Evolutionary conservation across 2,888 invertebrate species (phyloP).

Genomic region (Drosophila differens): DNA sequence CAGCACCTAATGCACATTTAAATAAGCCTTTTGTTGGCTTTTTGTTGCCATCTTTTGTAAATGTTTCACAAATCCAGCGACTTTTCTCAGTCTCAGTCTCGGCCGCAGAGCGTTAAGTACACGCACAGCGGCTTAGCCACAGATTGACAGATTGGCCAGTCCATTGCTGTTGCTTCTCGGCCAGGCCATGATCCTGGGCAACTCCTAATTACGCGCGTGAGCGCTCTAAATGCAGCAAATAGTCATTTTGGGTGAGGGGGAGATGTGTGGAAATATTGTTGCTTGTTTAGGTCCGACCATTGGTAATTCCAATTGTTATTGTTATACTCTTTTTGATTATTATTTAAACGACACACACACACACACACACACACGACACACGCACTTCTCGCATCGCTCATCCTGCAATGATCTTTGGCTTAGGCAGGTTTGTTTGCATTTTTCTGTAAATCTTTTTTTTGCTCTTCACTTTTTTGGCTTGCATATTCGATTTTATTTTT

Average conservation of each 20-base stretch:
- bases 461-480: slow-evolving; percentile 19
- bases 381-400: slow-evolving; percentile 58
- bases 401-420: slow-evolving; percentile 47
- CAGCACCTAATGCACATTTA: slow-evolving; percentile 58
- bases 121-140: slow-evolving; percentile 59
- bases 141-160: slow-evolving; percentile 14
- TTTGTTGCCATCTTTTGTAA: slow-evolving; percentile 38
- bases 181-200: slow-evolving; percentile 49
- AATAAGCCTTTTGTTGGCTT: slow-evolving; percentile 75
- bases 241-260: slow-evolving; percentile 16
- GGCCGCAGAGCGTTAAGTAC: slow-evolving; percentile 35
- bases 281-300: slow-evolving; percentile 63
- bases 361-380: slow-evolving; percentile 39
- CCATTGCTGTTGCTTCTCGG: slow-evolving; percentile 6
- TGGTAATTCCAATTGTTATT: slow-evolving; percentile 64
- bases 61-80: slow-evolving; percentile 68
- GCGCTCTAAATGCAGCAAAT: slow-evolving; percentile 79
- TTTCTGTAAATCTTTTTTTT: slow-evolving; percentile 39
- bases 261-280: slow-evolving; percentile 58
- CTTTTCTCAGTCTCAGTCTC: slow-evolving; percentile 52
- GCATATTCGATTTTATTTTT: slow-evolving; percentile 5
- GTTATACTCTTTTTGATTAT: slow-evolving; percentile 34
- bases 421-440: slow-evolving; percentile 47
- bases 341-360: slow-evolving; percentile 33
- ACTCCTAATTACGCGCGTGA: slow-evolving; percentile 80